Evolutionary conservation across 2,797 vertebrate genomes (phyloP), one percentile per base, ranked within the genome.

Genomic region (Triplophysa bombifrons): DNA sequence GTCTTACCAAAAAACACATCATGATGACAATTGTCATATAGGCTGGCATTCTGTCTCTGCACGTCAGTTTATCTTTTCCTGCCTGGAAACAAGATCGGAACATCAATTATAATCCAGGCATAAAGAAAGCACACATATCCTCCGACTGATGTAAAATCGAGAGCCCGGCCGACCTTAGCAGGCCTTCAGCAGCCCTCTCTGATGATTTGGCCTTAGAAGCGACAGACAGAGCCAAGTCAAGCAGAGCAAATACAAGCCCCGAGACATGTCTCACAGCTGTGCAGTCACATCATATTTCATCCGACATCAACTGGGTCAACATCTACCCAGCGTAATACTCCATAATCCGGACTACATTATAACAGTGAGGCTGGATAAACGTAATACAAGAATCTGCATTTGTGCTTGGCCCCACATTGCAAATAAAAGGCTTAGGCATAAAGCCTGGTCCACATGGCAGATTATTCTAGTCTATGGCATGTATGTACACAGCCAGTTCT

Each of bases 11-110:
- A 82, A 99, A 96, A 81, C 91, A 1, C 89, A 98, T 98, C 84
- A 91, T 91, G 74, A 94, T 90, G 58, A 96, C 74, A 30, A 94
- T 95, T 4, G 95, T 95, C 83, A 96, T 19, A 85, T 99, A 99
- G 27, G 96, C 96, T 8, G 96, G 96, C 81, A 96, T 89, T 60
- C 98, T 94, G 86, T 99, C 97, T 72, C 88, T 96, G 89, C 97
- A 99, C 0, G 98, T 98, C 88, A 99, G 91, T 88, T 99, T 99
- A 86, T 96, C 94, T 88, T 97, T 96, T 86, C 95, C 95, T 0
- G 86, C 90, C 96, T 99, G 74, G n/a, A 91, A 38, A 80, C 69
- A 69, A 0, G 16, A 17, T 64, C 50, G 76, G 55, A 73, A 74
- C 41, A 74, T 34, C 2, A 12, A 71, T 56, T 27, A 30, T 14